A percentile compares a stretch with the other conserved stretches of the same genome.
Evolutionary conservation across 2,888 invertebrate species (phyloP).

Genomic region (Cephus nigrinus): DNA sequence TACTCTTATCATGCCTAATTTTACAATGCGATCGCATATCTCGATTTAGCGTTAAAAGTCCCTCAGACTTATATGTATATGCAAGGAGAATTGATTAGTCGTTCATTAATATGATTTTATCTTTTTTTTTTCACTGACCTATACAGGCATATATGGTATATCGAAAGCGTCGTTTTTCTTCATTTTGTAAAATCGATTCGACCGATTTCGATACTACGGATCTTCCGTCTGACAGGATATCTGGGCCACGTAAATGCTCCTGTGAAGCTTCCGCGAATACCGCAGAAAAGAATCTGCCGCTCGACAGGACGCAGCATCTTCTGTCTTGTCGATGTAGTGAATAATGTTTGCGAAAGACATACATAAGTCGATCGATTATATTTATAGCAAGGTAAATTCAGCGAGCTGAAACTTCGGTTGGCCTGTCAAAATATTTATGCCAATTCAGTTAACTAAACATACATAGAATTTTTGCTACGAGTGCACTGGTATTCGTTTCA

Average conservation of each 20-base stretch:
- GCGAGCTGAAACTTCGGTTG: background rate
- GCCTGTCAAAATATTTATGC: background rate
- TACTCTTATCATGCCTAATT: background rate
- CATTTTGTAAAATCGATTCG: background rate
- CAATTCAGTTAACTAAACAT: background rate
- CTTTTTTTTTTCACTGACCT: background rate
- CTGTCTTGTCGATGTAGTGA: background rate
- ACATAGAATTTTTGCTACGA: background rate
- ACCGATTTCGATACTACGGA: background rate
- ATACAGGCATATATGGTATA: background rate
- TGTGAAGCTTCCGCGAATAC: background rate
- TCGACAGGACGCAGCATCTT: background rate
- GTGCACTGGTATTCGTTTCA: background rate
- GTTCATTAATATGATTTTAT: background rate
- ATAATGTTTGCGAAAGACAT: background rate
- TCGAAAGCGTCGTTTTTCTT: background rate
- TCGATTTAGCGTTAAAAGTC: background rate
- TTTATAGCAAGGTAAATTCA: background rate
- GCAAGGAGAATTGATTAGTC: too few species aligned
- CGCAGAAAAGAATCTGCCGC: background rate
- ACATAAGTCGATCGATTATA: background rate
- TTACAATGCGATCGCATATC: background rate
- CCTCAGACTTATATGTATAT: background rate
- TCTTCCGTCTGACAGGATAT: constrained; percentile 44
- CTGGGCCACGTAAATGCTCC: constrained; percentile 38